Evolutionary conservation across 2,113 vertebrate species (phyloP).

Genomic region (Syngnathus typhle): DNA sequence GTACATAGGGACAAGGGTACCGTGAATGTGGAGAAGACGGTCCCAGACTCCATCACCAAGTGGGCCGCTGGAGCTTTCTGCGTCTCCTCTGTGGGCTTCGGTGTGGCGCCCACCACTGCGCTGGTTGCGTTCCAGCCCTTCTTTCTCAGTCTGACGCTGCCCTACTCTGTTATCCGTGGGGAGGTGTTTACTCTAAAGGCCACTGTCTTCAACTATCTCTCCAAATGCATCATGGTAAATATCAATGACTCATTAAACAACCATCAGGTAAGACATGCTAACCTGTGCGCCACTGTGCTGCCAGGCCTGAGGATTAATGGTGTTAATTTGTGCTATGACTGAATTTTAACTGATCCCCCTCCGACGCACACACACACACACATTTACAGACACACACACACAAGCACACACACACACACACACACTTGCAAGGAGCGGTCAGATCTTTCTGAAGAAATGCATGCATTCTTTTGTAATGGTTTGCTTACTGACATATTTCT

Average conservation of each 20-base stretch:
- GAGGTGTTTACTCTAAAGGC: slow-evolving; percentile 78
- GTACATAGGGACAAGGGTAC: slow-evolving; percentile 49
- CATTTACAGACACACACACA: too few species aligned
- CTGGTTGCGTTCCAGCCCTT: slow-evolving; percentile 77
- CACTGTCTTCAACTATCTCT: slow-evolving; percentile 80
- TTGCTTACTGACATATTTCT: neutral
- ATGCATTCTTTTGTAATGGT: neutral
- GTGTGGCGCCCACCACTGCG: slow-evolving; percentile 64
- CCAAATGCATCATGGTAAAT: slow-evolving; percentile 78
- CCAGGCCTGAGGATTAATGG: too few species aligned
- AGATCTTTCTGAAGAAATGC: neutral
- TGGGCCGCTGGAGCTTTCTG: slow-evolving; percentile 84
- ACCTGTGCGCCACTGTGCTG: too few species aligned
- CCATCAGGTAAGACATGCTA: neutral
- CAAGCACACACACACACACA: too few species aligned
- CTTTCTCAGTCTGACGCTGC: slow-evolving; percentile 75
- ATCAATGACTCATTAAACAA: slow-evolving; percentile 15
- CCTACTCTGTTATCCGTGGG: slow-evolving; percentile 76
- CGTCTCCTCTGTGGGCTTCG: slow-evolving; percentile 75
- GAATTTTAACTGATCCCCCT: too few species aligned
- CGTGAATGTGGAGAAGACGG: slow-evolving; percentile 52
- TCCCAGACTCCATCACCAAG: slow-evolving; percentile 84
- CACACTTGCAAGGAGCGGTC: too few species aligned
- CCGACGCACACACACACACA: too few species aligned
- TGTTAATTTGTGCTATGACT: too few species aligned